Percentiles rank a stretch among this genome's conserved stretches.
These are phyloP conservation scores for Symphodus melops DNA, from an alignment of 2,113 vertebrate species.

Conservation along the genomic window DNA sequence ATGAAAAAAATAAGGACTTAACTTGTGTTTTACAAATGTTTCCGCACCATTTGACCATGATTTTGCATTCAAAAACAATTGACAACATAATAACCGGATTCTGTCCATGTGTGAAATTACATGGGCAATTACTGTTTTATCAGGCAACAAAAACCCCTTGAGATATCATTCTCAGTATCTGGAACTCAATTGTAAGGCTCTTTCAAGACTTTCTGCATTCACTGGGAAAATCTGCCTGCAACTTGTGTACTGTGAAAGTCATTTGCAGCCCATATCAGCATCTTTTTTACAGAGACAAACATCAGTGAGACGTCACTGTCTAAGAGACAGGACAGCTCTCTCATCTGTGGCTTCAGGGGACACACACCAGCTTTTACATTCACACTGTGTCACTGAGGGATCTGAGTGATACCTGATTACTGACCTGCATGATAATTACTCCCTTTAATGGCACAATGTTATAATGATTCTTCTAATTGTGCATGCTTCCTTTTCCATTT, in stretches of 20 bases:
- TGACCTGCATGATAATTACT: constrained; percentile 7
- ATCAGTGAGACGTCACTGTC: constrained; percentile 26
- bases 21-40: not conserved
- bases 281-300: constrained; percentile 24
- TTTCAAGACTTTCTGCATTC: not conserved
- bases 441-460: not conserved
- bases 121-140: not conserved
- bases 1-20: too few species aligned
- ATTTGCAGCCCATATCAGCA: not conserved
- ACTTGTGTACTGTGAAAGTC: constrained; percentile 17
- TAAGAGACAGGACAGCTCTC: constrained; percentile 11
- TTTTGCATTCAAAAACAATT: not conserved
- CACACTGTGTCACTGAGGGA: constrained; percentile 14
- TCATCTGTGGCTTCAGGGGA: constrained; percentile 22
- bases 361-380: constrained; percentile 27
- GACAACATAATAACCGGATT: not conserved
- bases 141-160: not conserved
- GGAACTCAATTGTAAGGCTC: not conserved
- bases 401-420: constrained; percentile 7
- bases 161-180: constrained; percentile 13
- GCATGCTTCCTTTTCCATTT: constrained; percentile 23
- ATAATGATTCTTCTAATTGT: constrained; percentile 21
- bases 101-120: not conserved
- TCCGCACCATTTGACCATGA: not conserved
- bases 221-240: constrained; percentile 15